These are phyloP conservation scores for Chascanopsetta lugubris DNA, from an alignment of 2,113 vertebrate genomes.

Conservation along the genomic window DNA sequence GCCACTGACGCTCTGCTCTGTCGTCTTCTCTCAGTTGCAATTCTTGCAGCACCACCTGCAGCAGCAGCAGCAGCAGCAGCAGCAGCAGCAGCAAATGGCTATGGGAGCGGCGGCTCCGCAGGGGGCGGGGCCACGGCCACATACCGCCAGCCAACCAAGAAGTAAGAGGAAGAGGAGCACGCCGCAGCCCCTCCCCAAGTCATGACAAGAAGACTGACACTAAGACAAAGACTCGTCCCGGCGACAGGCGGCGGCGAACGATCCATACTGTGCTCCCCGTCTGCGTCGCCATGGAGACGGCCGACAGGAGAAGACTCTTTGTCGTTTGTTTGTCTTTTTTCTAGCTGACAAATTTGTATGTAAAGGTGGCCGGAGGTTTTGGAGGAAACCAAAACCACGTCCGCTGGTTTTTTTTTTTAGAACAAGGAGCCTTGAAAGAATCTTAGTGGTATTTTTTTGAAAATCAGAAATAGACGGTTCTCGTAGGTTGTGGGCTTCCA, in stretches of 20 bases:
- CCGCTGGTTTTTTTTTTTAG: constrained; percentile 50
- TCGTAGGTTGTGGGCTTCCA: constrained; percentile 59
- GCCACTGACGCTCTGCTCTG: constrained; percentile 5
- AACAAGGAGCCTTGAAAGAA: constrained; percentile 60
- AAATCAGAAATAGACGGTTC: constrained; percentile 63
- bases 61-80: constrained; percentile 95
- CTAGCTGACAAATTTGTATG: constrained; percentile 73
- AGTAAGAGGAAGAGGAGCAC: constrained; percentile 93
- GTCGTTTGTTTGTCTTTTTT: constrained; percentile 65
- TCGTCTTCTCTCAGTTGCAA: constrained; percentile 85
- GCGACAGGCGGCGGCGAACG: constrained; percentile 71
- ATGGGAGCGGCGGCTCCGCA: constrained; percentile 85
- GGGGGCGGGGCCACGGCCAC: constrained; percentile 84
- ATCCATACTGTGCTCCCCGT: constrained; percentile 75
- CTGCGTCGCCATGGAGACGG: constrained; percentile 64
- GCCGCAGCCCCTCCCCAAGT: constrained; percentile 81
- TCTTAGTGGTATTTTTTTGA: constrained; percentile 67
- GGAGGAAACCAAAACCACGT: constrained; percentile 59
- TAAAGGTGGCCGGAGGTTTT: constrained; percentile 63
- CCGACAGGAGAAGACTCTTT: constrained; percentile 38
- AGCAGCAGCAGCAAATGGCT: constrained; percentile 94
- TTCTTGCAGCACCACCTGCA: constrained; percentile 98
- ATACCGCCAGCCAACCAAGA: constrained; percentile 95
- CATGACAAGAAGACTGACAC: constrained; percentile 64
- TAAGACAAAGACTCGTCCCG: constrained; percentile 48